Conservation (phyloP, 2,113 vertebrate species). For the Semicossyphus pulcher region DNA sequence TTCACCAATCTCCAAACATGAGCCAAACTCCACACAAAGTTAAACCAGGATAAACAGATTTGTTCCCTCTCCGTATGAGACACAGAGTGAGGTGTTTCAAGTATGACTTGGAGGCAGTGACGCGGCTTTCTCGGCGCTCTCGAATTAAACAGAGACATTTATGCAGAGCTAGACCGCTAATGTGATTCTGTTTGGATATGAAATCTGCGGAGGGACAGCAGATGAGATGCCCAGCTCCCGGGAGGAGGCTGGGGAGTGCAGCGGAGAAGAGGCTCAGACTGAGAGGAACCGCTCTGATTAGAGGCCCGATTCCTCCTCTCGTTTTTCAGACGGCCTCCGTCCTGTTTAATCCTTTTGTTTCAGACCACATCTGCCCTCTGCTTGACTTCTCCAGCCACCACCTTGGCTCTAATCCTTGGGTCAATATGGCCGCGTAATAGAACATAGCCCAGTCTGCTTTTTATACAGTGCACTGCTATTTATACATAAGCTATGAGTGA, state of each 20-base stretch:
- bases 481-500: neutral
- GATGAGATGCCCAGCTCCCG: conserved; percentile 64
- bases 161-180: conserved; percentile 48
- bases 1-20: neutral
- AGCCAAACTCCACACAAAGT: neutral
- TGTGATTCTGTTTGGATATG: conserved; percentile 68
- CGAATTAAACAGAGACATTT: conserved; percentile 43
- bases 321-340: conserved; percentile 41
- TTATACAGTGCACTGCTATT: conserved; percentile 18
- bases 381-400: conserved; percentile 39
- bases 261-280: conserved; percentile 60
- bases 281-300: conserved; percentile 71
- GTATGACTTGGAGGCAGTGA: conserved; percentile 25
- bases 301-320: conserved; percentile 45
- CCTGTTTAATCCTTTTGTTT: conserved; percentile 49
- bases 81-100: neutral
- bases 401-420: conserved; percentile 32
- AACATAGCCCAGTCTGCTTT: neutral
- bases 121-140: conserved; percentile 7
- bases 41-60: neutral
- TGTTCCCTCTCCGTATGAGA: neutral
- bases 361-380: conserved; percentile 52
- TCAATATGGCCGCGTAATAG: conserved; percentile 4
- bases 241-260: conserved; percentile 42
- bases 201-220: conserved; percentile 57